Evolutionary conservation across 2,113 vertebrate genomes (phyloP), one percentile per base, ranked within the genome.

Genomic region (Axis porcinus): DNA sequence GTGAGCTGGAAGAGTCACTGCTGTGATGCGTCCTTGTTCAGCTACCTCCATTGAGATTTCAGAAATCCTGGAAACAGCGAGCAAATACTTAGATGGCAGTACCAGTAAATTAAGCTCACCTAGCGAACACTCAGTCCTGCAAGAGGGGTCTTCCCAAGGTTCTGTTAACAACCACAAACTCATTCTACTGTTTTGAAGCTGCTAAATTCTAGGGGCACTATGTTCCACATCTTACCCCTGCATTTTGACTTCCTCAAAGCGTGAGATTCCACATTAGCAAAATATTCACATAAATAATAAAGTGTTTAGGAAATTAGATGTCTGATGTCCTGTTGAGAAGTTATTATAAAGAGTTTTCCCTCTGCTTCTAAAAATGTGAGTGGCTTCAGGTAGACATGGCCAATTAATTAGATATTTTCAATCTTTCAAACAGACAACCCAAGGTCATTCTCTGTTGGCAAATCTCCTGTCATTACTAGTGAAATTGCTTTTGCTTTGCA

Each of bases 41-140:
- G 99, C 99, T 74, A 99, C 99, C 47, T 99, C 99, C 96, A 99
- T 89, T 9, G 99, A 99, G 94, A 99, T 99, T 98, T 99, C 99
- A 60, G 99, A 99, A 99, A 99, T 99, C 96, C 99, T 99, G 97
- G 6, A 64, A 36, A 94, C 10, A 82, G 27, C 0, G 6, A 97
- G 16, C 21, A 76, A 1, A 96, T 36, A 90, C 7, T 79, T 14
- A 62, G 74, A 91, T 79, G 7, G 89, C 92, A 54, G 95, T 36
- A 50, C 36, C 12, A 93, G n/a, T 4, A 60, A 95, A 90, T 30
- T n/a, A 92, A 40, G 52, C 10, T 40, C 43, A 84, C 62, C 2
- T 16, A 28, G 40, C 1, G 36, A 94, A 11, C 3, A 47, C 13
- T 25, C 57, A 70, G 1, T 64, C 11, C 30, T n/a, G 47, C 4